Base-by-base conservation (phyloP, 2,888 invertebrate genomes). In the Drosophila neotestacea region DNA sequence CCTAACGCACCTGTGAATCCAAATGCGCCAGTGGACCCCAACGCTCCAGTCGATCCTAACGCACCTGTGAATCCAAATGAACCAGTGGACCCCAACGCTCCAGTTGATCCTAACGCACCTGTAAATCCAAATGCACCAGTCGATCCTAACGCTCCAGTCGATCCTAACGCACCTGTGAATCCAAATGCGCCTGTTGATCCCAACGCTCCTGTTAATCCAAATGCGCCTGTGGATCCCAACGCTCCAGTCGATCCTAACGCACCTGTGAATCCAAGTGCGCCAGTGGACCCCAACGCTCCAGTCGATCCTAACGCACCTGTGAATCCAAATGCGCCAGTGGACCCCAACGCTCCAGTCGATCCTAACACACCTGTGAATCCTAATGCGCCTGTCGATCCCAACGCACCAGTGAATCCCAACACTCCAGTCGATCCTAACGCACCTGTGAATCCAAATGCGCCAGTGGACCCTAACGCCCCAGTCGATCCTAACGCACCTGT, bases 161-260 rank as follows among this genome's bases (percentile, higher is more conserved):
- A 73, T 1, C 75, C 79, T 0, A 77, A 64, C 0, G 44, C 59
- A 0, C 62, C 78, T 1, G 65, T 54, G 0, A n/a, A 64, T 7
- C 73, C 79, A 0, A 77, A 48, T 0, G 56, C 63, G 6, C 80
- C 81, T n/a, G 47, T 56, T 0, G 61, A 77, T 1, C 68, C 75
- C 0, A 79, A 55, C 0, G 59, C 62, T 0, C 72, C 79, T n/a
- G 30, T 61, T 0, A 59, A 77, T 4, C 73, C 71, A 0, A 63
- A 63, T 0, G 60, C 68, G 1, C 66, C 79, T 9, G 58, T 59
- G 0, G 60, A 51, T 0, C 71, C 76, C 0, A 73, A 64, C 0
- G 16, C 67, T 0, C 66, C 77, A n/a, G 70, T 16, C 16, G 55
- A 50, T 27, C 70, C 77, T 4, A 62, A 44, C n/a, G 51, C 47